phyloP scores from a whole-genome alignment of 2,797 vertebrate genomes.

The Thamnophis elegans region DNA sequence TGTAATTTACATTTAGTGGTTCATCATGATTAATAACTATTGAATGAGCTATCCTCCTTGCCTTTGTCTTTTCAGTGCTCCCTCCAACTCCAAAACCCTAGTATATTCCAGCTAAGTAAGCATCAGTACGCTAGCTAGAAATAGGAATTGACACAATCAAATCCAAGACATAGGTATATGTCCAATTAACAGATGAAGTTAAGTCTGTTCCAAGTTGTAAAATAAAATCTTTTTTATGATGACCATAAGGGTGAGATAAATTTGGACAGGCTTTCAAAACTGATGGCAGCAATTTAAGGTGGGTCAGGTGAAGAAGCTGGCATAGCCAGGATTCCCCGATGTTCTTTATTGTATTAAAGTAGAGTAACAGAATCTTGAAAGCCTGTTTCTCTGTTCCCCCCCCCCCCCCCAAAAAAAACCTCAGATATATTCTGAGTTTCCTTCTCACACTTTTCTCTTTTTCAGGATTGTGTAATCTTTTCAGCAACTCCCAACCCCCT shows the following conservation, averaged over 20 bases:
- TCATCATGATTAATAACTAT: neutral
- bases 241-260: neutral
- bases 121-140: neutral
- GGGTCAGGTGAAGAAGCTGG: neutral
- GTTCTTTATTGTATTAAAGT: neutral
- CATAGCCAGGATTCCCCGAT: neutral
- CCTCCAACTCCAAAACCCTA: neutral
- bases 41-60: neutral
- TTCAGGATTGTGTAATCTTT: neutral
- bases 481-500: neutral
- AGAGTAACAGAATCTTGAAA: neutral
- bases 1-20: neutral
- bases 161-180: neutral
- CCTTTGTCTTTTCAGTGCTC: neutral
- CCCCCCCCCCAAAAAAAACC: neutral
- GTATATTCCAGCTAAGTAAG: neutral
- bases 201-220: neutral
- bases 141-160: neutral
- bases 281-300: neutral
- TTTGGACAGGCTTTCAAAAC: neutral
- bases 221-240: neutral
- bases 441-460: neutral
- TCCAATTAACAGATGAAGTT: neutral
- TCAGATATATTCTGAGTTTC: neutral
- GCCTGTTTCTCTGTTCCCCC: neutral